Evolutionary conservation across 1,140 invertebrate genomes (phyloP).

Genomic region (Macrocentrus cingulum): DNA sequence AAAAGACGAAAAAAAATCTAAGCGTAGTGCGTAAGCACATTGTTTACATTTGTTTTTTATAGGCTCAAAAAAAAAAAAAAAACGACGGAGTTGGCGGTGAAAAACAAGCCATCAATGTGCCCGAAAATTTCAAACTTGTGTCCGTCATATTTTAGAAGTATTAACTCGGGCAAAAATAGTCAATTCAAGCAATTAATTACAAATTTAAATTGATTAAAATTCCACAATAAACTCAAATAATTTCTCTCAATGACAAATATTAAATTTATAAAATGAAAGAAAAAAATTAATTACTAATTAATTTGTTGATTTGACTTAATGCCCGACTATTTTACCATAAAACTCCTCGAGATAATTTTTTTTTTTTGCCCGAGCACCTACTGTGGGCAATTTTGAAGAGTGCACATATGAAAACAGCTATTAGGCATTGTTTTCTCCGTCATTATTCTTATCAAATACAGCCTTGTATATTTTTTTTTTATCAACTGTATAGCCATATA

Average conservation of each 20-base stretch:
- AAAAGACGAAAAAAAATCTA: no score
- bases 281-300: background rate
- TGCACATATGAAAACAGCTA: slow-evolving; percentile 20
- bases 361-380: slow-evolving; percentile 17
- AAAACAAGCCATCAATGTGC: background rate
- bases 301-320: slow-evolving; percentile 1
- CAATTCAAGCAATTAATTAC: background rate
- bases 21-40: no score
- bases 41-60: no score
- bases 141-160: slow-evolving; percentile 53
- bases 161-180: slow-evolving; percentile 3
- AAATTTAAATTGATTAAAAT: no score
- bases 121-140: slow-evolving; percentile 60
- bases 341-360: slow-evolving; percentile 3
- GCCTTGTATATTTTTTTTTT: slow-evolving; percentile 18
- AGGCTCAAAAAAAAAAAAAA: no score
- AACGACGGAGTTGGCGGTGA: slow-evolving; percentile 15
- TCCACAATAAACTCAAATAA: no score
- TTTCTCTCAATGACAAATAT: no score
- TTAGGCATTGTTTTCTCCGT: slow-evolving; percentile 13
- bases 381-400: slow-evolving; percentile 17
- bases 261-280: no score
- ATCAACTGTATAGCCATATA: slow-evolving; percentile 18
- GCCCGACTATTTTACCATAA: slow-evolving; percentile 13
- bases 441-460: slow-evolving; percentile 21